Conservation (phyloP, 2,888 invertebrate species). For the Congeria kusceri region DNA sequence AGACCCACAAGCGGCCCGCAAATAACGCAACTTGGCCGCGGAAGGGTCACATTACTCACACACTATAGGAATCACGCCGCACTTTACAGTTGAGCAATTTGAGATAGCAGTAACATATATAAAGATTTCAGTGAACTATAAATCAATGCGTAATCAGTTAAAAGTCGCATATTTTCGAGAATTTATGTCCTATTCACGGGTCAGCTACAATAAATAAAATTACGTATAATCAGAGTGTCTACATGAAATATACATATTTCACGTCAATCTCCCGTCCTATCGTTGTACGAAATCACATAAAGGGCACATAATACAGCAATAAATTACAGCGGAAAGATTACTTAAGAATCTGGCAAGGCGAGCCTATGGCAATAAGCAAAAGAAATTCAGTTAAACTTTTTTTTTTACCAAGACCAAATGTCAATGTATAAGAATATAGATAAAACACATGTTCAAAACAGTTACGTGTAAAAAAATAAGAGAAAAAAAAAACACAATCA, state of each 20-base stretch:
- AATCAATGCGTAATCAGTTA: slow-evolving; percentile 1
- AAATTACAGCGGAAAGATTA: slow-evolving; percentile 7
- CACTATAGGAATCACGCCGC: no score
- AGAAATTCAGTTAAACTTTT: no score
- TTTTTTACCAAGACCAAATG: no score
- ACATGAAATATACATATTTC: slow-evolving; percentile 49
- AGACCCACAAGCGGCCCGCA: no score
- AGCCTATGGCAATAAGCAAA: not conserved
- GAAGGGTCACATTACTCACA: no score
- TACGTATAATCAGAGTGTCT: slow-evolving; percentile 59
- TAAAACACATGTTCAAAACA: no score
- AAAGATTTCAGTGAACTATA: not conserved
- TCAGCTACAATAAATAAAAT: slow-evolving; percentile 51
- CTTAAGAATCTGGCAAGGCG: not conserved
- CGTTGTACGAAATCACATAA: slow-evolving; percentile 38
- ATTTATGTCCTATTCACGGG: slow-evolving; percentile 22
- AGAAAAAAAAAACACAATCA: no score
- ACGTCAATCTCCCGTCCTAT: slow-evolving; percentile 41
- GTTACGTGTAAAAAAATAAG: no score
- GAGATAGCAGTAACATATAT: slow-evolving; percentile 6
- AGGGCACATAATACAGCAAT: slow-evolving; percentile 43
- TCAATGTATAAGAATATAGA: no score
- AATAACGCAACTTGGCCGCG: no score
- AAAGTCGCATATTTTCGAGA: not conserved
- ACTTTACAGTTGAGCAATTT: no score